A percentile compares a stretch with the other conserved stretches of the same genome.
Conservation (phyloP, 1,140 invertebrate genomes). For the Drosophila arawakana region DNA sequence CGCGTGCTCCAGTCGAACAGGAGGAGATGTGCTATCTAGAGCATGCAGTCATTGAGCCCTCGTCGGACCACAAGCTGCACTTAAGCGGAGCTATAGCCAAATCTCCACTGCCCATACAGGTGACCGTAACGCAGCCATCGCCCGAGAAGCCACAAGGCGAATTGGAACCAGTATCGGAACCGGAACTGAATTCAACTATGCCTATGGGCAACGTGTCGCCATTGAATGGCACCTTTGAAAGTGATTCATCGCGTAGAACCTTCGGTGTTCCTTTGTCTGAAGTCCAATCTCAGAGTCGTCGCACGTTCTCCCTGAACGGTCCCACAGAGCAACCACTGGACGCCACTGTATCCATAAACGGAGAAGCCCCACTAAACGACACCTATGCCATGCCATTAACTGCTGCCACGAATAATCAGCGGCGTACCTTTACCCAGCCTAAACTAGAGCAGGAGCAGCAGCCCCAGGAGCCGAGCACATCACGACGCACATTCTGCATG, state of each 20-base stretch:
- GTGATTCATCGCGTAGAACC: neutral
- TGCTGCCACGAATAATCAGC: neutral
- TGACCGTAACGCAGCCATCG: slow-evolving; percentile 47
- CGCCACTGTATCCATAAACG: neutral
- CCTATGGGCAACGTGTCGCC: slow-evolving; percentile 24
- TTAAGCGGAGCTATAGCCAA: slow-evolving; percentile 48
- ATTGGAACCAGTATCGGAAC: neutral
- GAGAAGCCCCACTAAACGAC: slow-evolving; percentile 3
- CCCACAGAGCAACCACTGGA: neutral
- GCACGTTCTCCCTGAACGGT: slow-evolving; percentile 38
- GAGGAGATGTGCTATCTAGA: slow-evolving; percentile 62
- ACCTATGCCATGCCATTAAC: slow-evolving; percentile 23
- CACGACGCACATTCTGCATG: slow-evolving; percentile 46
- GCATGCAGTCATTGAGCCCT: slow-evolving; percentile 43
- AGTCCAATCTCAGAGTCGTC: neutral
- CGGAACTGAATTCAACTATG: slow-evolving; percentile 24
- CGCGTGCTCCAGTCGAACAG: slow-evolving; percentile 47
- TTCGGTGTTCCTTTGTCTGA: slow-evolving; percentile 34
- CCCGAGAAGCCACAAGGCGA: slow-evolving; percentile 30
- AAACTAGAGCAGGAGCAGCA: neutral
- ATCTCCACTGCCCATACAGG: slow-evolving; percentile 40
- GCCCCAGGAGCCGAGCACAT: neutral
- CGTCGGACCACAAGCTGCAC: slow-evolving; percentile 24
- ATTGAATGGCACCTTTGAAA: slow-evolving; percentile 48
- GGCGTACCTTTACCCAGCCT: slow-evolving; percentile 4